Conservation (phyloP, 1,140 invertebrate genomes). For the Brachionus sp. region DNA sequence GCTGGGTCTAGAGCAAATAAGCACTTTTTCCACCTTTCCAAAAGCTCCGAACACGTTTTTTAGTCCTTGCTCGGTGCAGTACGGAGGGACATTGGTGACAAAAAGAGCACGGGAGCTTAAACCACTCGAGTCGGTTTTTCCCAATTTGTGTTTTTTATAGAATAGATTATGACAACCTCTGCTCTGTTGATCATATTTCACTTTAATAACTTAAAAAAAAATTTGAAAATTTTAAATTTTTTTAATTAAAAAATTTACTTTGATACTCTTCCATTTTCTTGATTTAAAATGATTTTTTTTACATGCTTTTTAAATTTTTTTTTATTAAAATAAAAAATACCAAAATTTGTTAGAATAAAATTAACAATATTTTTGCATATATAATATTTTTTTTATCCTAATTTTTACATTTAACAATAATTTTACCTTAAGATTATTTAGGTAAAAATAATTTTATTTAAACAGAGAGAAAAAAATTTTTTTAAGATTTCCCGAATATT, state of each 20-base stretch:
- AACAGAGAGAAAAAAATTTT: too few relatives aligned
- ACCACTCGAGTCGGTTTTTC: not conserved
- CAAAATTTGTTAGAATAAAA: not conserved
- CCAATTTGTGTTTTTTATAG: constrained; percentile 33
- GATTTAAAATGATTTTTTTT: not conserved
- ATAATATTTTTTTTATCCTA: not conserved
- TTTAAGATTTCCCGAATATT: too few relatives aligned
- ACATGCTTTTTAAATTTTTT: not conserved
- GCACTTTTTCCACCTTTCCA: not conserved
- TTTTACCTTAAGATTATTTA: not conserved
- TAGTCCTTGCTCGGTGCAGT: not conserved
- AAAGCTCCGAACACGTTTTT: constrained; percentile 16
- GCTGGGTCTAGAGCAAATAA: not conserved
- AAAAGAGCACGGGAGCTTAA: constrained; percentile 2
- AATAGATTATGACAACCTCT: constrained; percentile 6
- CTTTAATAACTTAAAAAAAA: constrained; percentile 13
- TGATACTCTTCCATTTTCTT: constrained; percentile 42
- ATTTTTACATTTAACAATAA: not conserved
- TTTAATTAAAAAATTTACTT: not conserved
- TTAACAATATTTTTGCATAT: not conserved
- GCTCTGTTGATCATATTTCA: not conserved
- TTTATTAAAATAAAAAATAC: not conserved
- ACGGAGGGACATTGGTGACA: constrained; percentile 15
- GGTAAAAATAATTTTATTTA: too few relatives aligned
- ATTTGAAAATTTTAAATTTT: not conserved